phyloP scores from a whole-genome alignment of 1,140 invertebrate species.

The Chlorops oryzae region DNA sequence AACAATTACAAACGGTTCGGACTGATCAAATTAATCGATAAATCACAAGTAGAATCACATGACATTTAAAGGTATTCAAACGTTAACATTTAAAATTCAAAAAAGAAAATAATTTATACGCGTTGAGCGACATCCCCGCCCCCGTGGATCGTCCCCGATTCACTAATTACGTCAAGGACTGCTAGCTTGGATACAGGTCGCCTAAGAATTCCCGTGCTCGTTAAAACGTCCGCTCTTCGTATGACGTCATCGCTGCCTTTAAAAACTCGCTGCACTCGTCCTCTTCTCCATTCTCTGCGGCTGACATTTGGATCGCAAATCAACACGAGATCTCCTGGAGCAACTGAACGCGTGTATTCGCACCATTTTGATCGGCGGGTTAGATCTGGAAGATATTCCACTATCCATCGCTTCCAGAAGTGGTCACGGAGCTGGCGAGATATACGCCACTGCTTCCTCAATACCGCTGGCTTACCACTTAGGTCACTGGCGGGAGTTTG shows the following conservation, averaged over 20 bases:
- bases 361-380: slow-evolving; percentile 27
- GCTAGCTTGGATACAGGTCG: slow-evolving; percentile 3
- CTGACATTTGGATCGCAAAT: slow-evolving; percentile 20
- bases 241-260: too few relatives aligned
- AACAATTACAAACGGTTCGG: too few relatives aligned
- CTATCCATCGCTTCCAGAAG: slow-evolving; percentile 29
- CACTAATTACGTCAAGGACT: background rate
- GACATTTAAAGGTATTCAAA: too few relatives aligned
- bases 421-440: slow-evolving; percentile 24
- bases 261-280: too few relatives aligned
- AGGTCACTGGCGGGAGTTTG: slow-evolving; percentile 7
- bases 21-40: too few relatives aligned
- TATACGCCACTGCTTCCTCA: slow-evolving; percentile 18
- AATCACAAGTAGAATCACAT: too few relatives aligned
- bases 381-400: slow-evolving; percentile 23
- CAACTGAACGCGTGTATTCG: slow-evolving; percentile 11
- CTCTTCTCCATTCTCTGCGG: slow-evolving; percentile 22
- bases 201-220: background rate
- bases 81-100: too few relatives aligned
- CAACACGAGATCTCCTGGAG: slow-evolving; percentile 27
- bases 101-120: too few relatives aligned
- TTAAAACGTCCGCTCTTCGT: too few relatives aligned
- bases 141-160: too few relatives aligned
- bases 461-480: slow-evolving; percentile 5
- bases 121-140: too few relatives aligned